Base-by-base conservation (phyloP, 2,888 invertebrate species). In the Idaea biselata region DNA sequence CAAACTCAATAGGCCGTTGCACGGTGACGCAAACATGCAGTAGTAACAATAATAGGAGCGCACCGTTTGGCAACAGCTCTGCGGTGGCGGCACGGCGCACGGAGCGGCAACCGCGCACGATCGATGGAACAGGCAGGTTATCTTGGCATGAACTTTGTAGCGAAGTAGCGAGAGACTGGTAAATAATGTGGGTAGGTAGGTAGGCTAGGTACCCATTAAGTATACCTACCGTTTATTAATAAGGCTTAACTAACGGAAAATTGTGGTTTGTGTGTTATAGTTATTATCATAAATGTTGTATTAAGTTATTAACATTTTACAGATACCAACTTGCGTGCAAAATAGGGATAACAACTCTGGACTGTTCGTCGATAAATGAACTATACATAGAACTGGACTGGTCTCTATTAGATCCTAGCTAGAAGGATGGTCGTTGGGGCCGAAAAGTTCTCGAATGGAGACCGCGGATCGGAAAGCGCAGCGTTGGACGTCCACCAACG, bases 21-120 rank as follows among this genome's bases (percentile, higher is more conserved):
- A 79, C 78, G 76, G 72, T 75, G 77, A 75, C 73, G 56, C 18
- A 56, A 56, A 56, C 56, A 16, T 67, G 61, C 59, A 76, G 75
- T 77, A 80, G 81, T 80, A 82, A 79, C 81, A 83, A 83, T 82
- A 82, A 81, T 84, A 82, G 73, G 72, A 68, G 73, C 69, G 74
- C 68, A 72, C 78, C 71, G 76, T 74, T 64, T 73, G 83, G 81
- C 83, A 83, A 81, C 83, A 70, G 44, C 44, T 44, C 59, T 73
- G 61, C 66, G 62, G 63, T 60, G 72, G 61, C 66, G 62, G 63
- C 60, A 64, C 65, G 64, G 61, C 66, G 74, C 67, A 69, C 78
- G 72, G 79, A 75, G 70, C 71, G 88, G 84, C 87, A 87, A 85
- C 33, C 87, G 72, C 78, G 81, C 83, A 68, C 74, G 76, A 78